These are phyloP conservation scores for Cnemophilus loriae DNA, from an alignment of 2,113 vertebrate genomes.

Conservation along the genomic window DNA sequence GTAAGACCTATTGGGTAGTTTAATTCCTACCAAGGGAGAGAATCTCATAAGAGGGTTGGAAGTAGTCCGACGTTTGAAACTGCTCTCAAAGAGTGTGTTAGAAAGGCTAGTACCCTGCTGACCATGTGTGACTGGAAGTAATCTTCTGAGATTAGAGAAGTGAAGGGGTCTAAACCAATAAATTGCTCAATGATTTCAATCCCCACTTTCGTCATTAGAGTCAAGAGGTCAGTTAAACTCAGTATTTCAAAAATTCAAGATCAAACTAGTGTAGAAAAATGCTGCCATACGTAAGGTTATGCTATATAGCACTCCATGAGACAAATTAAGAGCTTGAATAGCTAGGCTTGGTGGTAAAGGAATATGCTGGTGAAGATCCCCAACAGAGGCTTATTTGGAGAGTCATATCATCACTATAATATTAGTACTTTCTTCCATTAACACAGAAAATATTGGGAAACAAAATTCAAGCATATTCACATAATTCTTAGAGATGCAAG, in stretches of 20 bases:
- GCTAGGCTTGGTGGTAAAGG: not conserved
- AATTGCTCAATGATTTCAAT: not conserved
- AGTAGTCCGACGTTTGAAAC: not conserved
- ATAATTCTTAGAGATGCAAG: not conserved
- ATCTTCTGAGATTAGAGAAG: constrained; percentile 43
- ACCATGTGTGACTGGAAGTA: constrained; percentile 14
- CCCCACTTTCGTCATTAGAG: not conserved
- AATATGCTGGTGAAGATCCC: not conserved
- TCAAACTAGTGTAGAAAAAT: not conserved
- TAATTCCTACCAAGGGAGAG: not conserved
- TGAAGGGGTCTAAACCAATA: constrained; percentile 36
- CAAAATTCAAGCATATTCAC: not conserved
- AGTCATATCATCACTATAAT: not conserved
- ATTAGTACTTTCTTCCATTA: not conserved
- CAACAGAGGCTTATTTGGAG: not conserved
- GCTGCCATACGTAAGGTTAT: not conserved
- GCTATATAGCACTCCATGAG: not conserved
- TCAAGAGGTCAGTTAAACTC: not conserved
- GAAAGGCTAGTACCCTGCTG: constrained; percentile 15
- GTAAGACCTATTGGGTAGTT: not conserved
- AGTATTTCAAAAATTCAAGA: not conserved
- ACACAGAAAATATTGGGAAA: not conserved
- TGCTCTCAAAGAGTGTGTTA: not conserved
- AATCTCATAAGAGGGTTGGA: not conserved
- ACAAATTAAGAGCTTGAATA: not conserved